Conservation (phyloP, 2,113 vertebrate genomes). For the Lepidothrix coronata region DNA sequence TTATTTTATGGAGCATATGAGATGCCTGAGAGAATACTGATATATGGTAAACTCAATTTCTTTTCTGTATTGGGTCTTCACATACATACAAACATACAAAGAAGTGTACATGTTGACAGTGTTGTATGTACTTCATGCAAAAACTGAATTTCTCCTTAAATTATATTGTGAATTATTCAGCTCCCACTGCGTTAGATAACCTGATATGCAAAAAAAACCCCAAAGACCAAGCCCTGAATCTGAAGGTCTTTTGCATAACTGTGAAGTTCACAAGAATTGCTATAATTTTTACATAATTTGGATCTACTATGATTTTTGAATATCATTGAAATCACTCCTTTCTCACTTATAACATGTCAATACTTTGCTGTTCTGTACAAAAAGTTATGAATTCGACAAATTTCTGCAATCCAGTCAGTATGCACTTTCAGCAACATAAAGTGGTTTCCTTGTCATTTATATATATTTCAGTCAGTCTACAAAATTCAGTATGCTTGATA, state of each 20-base stretch:
- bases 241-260: not conserved
- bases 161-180: not conserved
- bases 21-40: not conserved
- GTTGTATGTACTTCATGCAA: not conserved
- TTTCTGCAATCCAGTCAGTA: not conserved
- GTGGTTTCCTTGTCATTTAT: not conserved
- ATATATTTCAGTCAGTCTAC: constrained; percentile 16
- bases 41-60: not conserved
- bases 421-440: not conserved
- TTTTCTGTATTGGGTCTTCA: not conserved
- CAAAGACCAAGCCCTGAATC: not conserved
- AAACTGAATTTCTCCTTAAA: not conserved
- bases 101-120: not conserved
- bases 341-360: not conserved
- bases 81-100: not conserved
- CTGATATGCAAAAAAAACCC: not conserved
- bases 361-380: not conserved
- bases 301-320: not conserved
- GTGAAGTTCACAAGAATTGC: not conserved
- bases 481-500: not conserved
- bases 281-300: not conserved
- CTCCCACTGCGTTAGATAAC: not conserved
- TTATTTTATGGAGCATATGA: not conserved
- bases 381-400: not conserved
- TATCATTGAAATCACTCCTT: not conserved